phyloP scores from a whole-genome alignment of 2,797 vertebrate genomes.

The Rhynchotus rufescens region DNA sequence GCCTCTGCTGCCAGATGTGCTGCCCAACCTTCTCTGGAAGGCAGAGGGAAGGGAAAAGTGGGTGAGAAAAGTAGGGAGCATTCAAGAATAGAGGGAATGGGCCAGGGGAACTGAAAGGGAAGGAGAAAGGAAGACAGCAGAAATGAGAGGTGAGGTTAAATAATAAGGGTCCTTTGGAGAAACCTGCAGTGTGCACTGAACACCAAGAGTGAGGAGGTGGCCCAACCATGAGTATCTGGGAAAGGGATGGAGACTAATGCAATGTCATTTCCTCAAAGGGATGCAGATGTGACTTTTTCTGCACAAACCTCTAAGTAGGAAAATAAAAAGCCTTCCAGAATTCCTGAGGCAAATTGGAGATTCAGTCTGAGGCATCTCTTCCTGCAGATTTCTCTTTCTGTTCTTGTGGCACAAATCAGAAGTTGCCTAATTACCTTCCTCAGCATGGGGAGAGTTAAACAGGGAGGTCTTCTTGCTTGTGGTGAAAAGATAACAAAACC shows the following conservation, averaged over 20 bases:
- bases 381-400: slow-evolving; percentile 9
- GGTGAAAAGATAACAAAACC: background rate
- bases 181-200: background rate
- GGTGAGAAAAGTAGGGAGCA: background rate
- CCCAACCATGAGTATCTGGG: background rate
- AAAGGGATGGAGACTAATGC: background rate
- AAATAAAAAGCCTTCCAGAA: background rate
- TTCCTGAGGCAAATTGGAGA: slow-evolving; percentile 26
- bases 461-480: background rate
- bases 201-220: background rate
- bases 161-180: background rate
- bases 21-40: background rate
- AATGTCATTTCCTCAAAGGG: slow-evolving; percentile 11
- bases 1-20: background rate
- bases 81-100: background rate
- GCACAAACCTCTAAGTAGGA: slow-evolving; percentile 8
- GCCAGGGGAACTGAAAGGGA: background rate
- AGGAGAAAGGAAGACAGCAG: background rate
- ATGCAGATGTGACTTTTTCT: slow-evolving; percentile 22
- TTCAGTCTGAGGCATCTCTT: slow-evolving; percentile 6
- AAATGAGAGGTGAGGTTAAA: background rate
- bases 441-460: slow-evolving; percentile 6
- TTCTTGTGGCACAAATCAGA: slow-evolving; percentile 3
- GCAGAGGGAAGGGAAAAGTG: background rate
- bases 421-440: slow-evolving; percentile 45